These are phyloP conservation scores for Heterochromis multidens DNA, from an alignment of 2,113 vertebrate genomes.

Conservation along the genomic window DNA sequence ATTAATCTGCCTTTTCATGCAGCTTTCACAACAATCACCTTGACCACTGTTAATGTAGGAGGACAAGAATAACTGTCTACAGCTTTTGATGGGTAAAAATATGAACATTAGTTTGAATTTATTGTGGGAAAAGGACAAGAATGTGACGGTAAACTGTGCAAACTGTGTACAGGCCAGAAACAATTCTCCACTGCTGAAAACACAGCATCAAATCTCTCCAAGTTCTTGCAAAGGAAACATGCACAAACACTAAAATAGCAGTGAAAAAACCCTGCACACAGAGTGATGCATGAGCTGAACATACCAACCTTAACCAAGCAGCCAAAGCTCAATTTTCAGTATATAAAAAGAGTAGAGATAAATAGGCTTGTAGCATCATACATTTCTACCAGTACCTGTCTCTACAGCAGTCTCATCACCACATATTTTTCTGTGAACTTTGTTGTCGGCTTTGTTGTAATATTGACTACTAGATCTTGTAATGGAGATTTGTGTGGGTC, in stretches of 20 bases:
- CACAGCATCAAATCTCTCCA: background rate
- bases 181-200: background rate
- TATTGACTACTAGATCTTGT: background rate
- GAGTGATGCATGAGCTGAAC: background rate
- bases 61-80: background rate
- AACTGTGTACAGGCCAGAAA: background rate
- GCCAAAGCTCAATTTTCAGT: no score
- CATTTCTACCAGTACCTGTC: background rate
- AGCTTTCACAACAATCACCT: background rate
- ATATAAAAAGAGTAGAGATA: no score
- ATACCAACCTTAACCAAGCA: no score
- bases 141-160: background rate
- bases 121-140: background rate
- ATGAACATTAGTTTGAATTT: background rate
- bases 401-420: background rate
- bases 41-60: no score
- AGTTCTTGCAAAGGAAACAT: background rate
- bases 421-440: background rate
- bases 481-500: background rate
- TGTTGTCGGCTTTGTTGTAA: background rate
- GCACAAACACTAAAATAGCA: background rate
- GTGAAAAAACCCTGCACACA: background rate
- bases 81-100: background rate
- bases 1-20: background rate
- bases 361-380: background rate